Percentiles rank a stretch among this genome's conserved stretches.
These are phyloP conservation scores for Grantiella picta DNA, from an alignment of 2,113 vertebrate genomes.

Conservation along the genomic window DNA sequence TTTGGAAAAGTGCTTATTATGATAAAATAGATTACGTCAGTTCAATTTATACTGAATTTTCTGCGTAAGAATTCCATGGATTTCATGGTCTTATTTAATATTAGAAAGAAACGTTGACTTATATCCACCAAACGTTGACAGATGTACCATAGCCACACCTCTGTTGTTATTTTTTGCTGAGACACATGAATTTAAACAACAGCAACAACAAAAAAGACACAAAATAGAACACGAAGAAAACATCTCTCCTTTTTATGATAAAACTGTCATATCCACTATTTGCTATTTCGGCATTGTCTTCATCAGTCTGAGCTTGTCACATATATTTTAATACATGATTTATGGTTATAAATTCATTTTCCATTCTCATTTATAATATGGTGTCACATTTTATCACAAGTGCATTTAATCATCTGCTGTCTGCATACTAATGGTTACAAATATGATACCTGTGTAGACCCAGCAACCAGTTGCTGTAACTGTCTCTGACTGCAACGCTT, in stretches of 20 bases:
- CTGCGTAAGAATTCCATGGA: not conserved
- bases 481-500: constrained; percentile 69
- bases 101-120: not conserved
- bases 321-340: constrained; percentile 87
- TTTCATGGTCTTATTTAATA: not conserved
- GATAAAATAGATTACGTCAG: not conserved
- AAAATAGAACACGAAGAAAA: constrained; percentile 23
- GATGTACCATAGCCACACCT: not conserved
- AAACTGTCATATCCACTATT: constrained; percentile 52
- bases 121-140: not conserved
- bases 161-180: constrained; percentile 20
- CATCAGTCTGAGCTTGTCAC: constrained; percentile 73
- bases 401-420: constrained; percentile 87
- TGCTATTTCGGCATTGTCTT: constrained; percentile 73
- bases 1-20: not conserved
- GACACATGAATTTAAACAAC: constrained; percentile 28
- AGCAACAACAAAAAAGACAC: not conserved
- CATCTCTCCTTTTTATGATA: not conserved
- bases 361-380: constrained; percentile 85
- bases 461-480: constrained; percentile 74
- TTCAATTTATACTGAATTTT: not conserved
- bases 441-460: constrained; percentile 81
- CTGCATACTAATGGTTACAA: constrained; percentile 91
- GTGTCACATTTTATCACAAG: constrained; percentile 88
- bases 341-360: constrained; percentile 87